phyloP scores from a whole-genome alignment of 2,888 invertebrate genomes.

The Oscheius sp. region DNA sequence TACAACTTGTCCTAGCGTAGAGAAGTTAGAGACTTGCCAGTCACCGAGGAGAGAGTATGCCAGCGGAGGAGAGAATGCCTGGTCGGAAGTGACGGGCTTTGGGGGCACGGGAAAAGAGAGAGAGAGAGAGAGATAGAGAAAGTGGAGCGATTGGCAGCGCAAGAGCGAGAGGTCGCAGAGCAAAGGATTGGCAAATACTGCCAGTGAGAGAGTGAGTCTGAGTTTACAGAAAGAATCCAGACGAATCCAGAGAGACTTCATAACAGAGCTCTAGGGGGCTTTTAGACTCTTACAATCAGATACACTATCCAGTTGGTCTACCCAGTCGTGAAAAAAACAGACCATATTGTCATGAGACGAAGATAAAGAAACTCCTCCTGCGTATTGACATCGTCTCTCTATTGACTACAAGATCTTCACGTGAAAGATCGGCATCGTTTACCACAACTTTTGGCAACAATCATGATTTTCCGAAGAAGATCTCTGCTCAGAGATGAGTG shows the following conservation, averaged over 20 bases:
- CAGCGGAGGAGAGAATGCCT: slow-evolving; percentile 7
- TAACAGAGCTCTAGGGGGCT: slow-evolving; percentile 3
- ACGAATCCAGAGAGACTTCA: background rate
- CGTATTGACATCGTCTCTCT: too few relatives aligned
- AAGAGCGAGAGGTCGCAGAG: slow-evolving; percentile 23
- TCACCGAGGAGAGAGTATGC: slow-evolving; percentile 13
- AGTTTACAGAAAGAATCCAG: slow-evolving; percentile 28
- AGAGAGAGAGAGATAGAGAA: background rate
- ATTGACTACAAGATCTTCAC: too few relatives aligned
- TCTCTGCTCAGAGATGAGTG: too few relatives aligned
- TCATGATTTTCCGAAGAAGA: too few relatives aligned
- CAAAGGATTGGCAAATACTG: slow-evolving; percentile 33
- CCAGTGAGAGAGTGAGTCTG: background rate
- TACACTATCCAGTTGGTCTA: too few relatives aligned
- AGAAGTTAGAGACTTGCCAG: slow-evolving; percentile 7
- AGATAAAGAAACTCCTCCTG: too few relatives aligned
- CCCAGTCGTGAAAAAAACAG: too few relatives aligned
- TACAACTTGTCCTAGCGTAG: slow-evolving; percentile 17
- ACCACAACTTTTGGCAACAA: too few relatives aligned
- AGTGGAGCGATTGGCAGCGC: slow-evolving; percentile 13
- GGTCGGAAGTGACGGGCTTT: slow-evolving; percentile 12
- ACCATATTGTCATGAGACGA: too few relatives aligned
- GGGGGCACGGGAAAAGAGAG: background rate
- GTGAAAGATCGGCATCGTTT: too few relatives aligned
- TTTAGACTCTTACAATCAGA: too few relatives aligned